Conservation (phyloP, 2,113 vertebrate species). For the Ameiurus melas region DNA sequence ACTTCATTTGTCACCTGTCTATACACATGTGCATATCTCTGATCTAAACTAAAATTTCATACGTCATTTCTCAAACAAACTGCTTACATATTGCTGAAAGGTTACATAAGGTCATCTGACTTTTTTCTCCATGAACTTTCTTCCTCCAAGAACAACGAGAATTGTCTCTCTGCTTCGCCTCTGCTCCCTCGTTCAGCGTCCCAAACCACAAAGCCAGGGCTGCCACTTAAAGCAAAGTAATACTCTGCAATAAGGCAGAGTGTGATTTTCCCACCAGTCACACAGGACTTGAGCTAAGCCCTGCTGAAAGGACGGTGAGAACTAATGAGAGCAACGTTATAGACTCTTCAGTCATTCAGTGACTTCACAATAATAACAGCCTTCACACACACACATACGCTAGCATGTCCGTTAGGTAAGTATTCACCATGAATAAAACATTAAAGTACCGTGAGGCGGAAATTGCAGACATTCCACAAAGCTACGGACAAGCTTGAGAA, state of each 20-base stretch:
- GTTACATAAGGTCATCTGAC: not conserved
- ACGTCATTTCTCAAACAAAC: not conserved
- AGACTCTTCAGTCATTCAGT: constrained; percentile 21
- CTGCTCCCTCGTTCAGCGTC: not conserved
- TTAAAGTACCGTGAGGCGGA: constrained; percentile 6
- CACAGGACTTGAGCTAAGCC: constrained; percentile 22
- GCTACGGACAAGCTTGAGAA: constrained; percentile 12
- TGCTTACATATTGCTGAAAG: not conserved
- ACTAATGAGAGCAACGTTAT: constrained; percentile 26
- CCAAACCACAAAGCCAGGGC: not conserved
- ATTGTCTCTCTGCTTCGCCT: not conserved
- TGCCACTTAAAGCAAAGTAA: constrained; percentile 19
- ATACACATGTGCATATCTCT: not conserved
- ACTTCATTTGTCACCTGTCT: not conserved
- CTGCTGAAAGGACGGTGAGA: constrained; percentile 12
- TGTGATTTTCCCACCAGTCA: constrained; percentile 28
- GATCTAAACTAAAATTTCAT: not conserved
- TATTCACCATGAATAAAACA: constrained; percentile 43
- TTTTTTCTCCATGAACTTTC: not conserved
- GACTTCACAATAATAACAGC: constrained; percentile 27
- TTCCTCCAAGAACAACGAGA: not conserved
- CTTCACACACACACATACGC: not conserved
- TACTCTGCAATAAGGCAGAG: constrained; percentile 11
- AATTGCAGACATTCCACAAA: constrained; percentile 20
- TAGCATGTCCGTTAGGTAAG: not conserved